Conservation (phyloP, 2,113 vertebrate species). For the Atlantisia rogersi region DNA sequence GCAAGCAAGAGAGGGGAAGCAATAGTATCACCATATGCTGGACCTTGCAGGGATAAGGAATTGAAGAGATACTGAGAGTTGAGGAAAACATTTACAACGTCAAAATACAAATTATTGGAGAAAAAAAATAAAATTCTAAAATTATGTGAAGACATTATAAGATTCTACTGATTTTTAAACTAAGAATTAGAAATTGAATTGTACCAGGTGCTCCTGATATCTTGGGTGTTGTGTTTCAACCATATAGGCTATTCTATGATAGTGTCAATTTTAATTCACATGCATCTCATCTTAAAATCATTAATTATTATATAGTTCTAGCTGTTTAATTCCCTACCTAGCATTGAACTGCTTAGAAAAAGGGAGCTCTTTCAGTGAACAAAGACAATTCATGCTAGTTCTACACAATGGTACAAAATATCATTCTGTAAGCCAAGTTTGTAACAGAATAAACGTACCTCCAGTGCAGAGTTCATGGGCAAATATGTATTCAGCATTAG, state of each 20-base stretch:
- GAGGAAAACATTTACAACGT: neutral
- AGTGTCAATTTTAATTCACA: neutral
- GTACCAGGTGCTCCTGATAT: neutral
- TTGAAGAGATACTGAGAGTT: neutral
- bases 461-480: neutral
- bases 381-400: neutral
- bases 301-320: neutral
- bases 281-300: neutral
- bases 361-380: neutral
- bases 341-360: neutral
- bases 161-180: neutral
- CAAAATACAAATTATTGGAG: neutral
- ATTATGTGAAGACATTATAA: neutral
- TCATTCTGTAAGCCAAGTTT: neutral
- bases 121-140: neutral
- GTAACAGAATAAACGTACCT: neutral
- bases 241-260: neutral
- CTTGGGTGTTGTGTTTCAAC: neutral
- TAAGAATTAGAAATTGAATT: neutral
- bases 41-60: neutral
- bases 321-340: neutral
- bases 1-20: neutral
- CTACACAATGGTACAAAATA: neutral
- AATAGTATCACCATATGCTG: neutral
- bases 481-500: neutral